A percentile compares a stretch with the other conserved stretches of the same genome.
phyloP scores from a whole-genome alignment of 2,888 invertebrate species.

The Trachelus stipa region DNA sequence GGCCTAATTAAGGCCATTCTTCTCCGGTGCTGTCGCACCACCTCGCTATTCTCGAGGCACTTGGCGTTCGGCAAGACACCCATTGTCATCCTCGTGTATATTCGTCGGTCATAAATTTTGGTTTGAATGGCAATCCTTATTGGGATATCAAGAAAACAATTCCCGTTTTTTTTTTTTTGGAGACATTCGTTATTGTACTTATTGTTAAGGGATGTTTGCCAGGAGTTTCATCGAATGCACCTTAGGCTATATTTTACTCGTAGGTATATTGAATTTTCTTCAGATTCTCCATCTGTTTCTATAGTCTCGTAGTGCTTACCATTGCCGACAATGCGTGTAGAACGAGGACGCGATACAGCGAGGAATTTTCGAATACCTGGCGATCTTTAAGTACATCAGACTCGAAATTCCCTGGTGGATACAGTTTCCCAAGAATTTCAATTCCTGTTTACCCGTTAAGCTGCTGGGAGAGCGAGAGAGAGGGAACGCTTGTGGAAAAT shows the following conservation, averaged over 20 bases:
- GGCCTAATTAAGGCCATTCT: no score
- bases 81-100: neutral
- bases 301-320: neutral
- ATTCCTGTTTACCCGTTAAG: neutral
- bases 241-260: neutral
- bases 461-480: neutral
- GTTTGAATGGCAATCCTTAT: neutral
- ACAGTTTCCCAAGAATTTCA: neutral
- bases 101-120: neutral
- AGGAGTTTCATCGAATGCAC: neutral
- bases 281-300: neutral
- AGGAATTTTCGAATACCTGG: neutral
- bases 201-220: neutral
- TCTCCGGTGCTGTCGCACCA: no score
- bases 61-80: no score
- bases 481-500: neutral
- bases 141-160: neutral
- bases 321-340: neutral
- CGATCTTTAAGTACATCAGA: neutral
- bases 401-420: neutral
- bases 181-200: neutral
- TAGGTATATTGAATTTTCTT: neutral
- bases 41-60: no score
- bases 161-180: neutral
- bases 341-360: neutral